Evolutionary conservation across 1,140 invertebrate genomes (phyloP).

Genomic region (Drosophila murphyi): DNA sequence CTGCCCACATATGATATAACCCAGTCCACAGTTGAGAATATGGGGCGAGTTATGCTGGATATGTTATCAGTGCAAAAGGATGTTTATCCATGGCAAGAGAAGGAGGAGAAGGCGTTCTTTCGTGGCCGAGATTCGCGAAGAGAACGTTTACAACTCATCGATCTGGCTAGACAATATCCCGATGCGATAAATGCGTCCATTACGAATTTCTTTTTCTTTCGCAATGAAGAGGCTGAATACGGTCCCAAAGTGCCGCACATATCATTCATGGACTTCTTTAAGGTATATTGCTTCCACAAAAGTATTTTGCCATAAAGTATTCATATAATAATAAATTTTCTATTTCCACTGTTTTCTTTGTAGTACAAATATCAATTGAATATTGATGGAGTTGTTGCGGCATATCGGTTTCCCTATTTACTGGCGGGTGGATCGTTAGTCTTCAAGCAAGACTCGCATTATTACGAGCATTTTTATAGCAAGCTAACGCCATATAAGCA

Average conservation of each 20-base stretch:
- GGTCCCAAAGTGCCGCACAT: slow-evolving; percentile 93
- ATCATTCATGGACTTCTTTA: slow-evolving; percentile 97
- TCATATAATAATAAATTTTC: neutral
- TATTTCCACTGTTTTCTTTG: slow-evolving; percentile 60
- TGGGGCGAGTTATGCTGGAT: slow-evolving; percentile 95
- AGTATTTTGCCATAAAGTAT: neutral
- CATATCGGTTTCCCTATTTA: slow-evolving; percentile 97
- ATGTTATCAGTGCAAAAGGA: slow-evolving; percentile 93
- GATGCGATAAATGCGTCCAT: slow-evolving; percentile 95
- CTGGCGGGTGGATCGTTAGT: slow-evolving; percentile 94
- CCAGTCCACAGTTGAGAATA: slow-evolving; percentile 95
- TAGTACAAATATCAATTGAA: slow-evolving; percentile 98
- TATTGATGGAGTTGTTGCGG: slow-evolving; percentile 98
- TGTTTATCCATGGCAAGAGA: slow-evolving; percentile 89
- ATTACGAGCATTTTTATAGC: slow-evolving; percentile 97
- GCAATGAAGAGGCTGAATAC: slow-evolving; percentile 93
- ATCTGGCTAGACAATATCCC: slow-evolving; percentile 91
- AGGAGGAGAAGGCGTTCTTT: slow-evolving; percentile 94
- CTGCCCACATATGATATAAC: slow-evolving; percentile 98
- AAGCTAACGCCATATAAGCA: slow-evolving; percentile 91
- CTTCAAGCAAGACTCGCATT: slow-evolving; percentile 96
- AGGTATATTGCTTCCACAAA: slow-evolving; percentile 87
- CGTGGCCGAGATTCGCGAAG: slow-evolving; percentile 94
- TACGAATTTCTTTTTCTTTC: slow-evolving; percentile 98
- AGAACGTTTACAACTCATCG: slow-evolving; percentile 93